Evolutionary conservation across 2,113 vertebrate genomes (phyloP), one percentile per base, ranked within the genome.

Genomic region (Camarhynchus parvulus): DNA sequence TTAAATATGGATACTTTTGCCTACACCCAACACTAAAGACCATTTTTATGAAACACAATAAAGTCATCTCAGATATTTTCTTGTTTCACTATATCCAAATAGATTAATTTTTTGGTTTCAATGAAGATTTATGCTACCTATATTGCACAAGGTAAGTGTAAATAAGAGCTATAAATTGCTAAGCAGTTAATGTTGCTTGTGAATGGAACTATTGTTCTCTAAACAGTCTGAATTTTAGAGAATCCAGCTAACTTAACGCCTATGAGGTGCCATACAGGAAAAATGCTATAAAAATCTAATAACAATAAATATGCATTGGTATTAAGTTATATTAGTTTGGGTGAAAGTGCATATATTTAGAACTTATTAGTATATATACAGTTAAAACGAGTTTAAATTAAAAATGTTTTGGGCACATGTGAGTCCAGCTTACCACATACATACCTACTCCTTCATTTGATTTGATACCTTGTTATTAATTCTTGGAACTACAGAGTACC

Each of bases 221-320:
- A 81, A 96, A 95, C 59, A 75, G 68, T 47, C 70, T 79, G 39
- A 95, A 95, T 97, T 95, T 95, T 91, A 85, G 46, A 77, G 80
- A 96, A 89, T 70, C 87, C 46, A 90, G 20, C 47, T 50, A 95
- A 69, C 87, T 73, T 96, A 97, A 96, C 74, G 0, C 96, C 91
- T 92, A 23, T 80, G 86, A 97, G 87, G 93, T 96, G 92, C 75
- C 76, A 95, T 78, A 91, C 31, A 87, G 84, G 78, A 97, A 98
- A 97, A 98, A 94, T 70, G 49, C n/a, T 88, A 96, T 97, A 96
- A 97, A 97, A 97, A 88, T 86, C 91, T 94, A 97, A 92, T 96
- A 97, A 94, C 67, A 94, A 78, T 92, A 97, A 97, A 95, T 97
- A 86, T 49, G 46, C 85, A 95, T 89, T 44, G 83, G 44, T 55